Evolutionary conservation across 1,140 invertebrate species (phyloP).

Genomic region (Macrostomum lignano): DNA sequence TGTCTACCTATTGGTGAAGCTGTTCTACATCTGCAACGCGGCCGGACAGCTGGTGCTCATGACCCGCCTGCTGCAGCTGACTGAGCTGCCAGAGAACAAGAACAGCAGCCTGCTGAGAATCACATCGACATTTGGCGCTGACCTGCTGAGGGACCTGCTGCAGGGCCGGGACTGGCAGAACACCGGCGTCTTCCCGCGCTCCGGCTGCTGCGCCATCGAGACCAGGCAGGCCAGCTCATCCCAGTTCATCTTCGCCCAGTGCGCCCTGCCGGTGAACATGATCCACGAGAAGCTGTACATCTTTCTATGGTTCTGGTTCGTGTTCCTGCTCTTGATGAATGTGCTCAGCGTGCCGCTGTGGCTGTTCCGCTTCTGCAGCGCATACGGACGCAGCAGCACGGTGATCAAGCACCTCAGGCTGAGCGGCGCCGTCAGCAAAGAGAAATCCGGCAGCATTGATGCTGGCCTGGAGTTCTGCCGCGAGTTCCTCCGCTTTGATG

Average conservation of each 20-base stretch:
- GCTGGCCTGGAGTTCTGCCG: background rate
- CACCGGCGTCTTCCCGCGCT: too few relatives aligned
- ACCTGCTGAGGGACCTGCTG: too few relatives aligned
- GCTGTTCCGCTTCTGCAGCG: background rate
- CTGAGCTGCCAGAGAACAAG: too few relatives aligned
- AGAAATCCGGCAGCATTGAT: background rate
- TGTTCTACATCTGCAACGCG: background rate
- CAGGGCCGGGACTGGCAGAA: too few relatives aligned
- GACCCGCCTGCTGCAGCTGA: background rate
- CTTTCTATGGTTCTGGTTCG: background rate
- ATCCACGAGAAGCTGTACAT: background rate
- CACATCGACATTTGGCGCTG: too few relatives aligned
- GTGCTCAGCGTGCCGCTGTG: background rate
- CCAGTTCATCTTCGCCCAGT: background rate
- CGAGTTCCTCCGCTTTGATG: background rate
- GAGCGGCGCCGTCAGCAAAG: background rate
- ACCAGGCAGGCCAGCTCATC: too few relatives aligned
- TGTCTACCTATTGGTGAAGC: background rate
- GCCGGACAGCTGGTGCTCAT: background rate
- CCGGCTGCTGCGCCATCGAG: too few relatives aligned
- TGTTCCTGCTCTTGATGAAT: background rate
- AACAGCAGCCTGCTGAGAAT: too few relatives aligned
- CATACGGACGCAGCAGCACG: background rate
- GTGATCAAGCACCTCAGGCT: background rate
- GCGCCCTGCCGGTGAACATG: background rate